Conservation (phyloP, 2,113 vertebrate genomes). For the Pleuronectes platessa region DNA sequence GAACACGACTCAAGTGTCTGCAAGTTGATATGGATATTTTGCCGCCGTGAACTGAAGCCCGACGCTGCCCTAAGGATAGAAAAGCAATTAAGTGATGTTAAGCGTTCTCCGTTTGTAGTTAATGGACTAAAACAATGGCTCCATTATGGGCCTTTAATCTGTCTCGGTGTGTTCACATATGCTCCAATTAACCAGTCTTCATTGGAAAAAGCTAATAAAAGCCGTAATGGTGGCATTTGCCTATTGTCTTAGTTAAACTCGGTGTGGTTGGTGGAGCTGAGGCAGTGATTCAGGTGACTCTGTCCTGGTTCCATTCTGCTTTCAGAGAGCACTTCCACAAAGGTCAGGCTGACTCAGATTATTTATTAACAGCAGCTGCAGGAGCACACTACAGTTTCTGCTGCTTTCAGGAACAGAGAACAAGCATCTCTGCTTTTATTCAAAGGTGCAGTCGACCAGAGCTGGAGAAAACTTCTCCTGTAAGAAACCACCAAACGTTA, state of each 20-base stretch:
- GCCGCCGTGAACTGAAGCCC: background rate
- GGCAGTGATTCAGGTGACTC: background rate
- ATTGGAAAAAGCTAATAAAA: background rate
- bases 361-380: background rate
- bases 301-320: background rate
- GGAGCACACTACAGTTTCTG: too few species aligned
- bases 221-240: background rate
- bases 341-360: too few species aligned
- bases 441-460: background rate
- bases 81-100: background rate
- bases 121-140: constrained; percentile 10
- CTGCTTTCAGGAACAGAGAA: background rate
- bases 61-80: background rate
- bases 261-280: background rate
- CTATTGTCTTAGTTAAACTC: background rate
- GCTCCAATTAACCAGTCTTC: background rate
- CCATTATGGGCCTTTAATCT: constrained; percentile 11
- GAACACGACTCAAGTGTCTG: background rate
- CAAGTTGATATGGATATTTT: background rate
- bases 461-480: background rate
- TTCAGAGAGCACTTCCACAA: too few species aligned
- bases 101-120: background rate
- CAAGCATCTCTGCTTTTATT: background rate
- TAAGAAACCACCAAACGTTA: too few species aligned
- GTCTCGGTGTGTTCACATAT: background rate